These are phyloP conservation scores for Umimayanthus chanpuru DNA, from an alignment of 92 coral and sea anemone genomes.

Conservation along the genomic window DNA sequence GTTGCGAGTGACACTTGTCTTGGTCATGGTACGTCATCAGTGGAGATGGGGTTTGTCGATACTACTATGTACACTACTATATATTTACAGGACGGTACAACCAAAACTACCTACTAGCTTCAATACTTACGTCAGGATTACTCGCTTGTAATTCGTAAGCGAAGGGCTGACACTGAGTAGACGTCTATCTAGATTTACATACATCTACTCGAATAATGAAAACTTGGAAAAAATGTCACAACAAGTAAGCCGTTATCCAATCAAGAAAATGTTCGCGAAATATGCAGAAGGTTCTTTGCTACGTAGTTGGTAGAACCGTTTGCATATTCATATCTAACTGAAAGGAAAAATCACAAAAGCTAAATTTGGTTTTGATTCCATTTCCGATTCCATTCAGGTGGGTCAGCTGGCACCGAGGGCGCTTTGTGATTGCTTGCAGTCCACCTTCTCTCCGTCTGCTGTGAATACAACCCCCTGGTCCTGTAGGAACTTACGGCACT, in stretches of 20 bases:
- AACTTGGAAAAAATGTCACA: background rate
- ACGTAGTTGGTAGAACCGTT: background rate
- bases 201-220: background rate
- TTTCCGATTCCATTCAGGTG: background rate
- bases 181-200: background rate
- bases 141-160: constrained; percentile 39
- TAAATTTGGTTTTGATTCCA: background rate
- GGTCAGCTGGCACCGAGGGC: constrained; percentile 67
- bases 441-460: constrained; percentile 88
- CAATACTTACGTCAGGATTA: constrained; percentile 52
- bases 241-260: background rate
- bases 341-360: constrained; percentile 8
- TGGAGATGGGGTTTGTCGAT: constrained; percentile 26
- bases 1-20: background rate
- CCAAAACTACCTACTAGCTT: constrained; percentile 12
- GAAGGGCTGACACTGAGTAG: background rate
- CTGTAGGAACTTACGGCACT: constrained; percentile 90
- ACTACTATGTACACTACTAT: constrained; percentile 1
- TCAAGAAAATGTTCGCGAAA: constrained; percentile 13
- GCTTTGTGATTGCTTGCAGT: constrained; percentile 92
- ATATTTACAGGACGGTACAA: constrained; percentile 14
- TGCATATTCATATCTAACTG: constrained; percentile 17
- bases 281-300: constrained; percentile 39
- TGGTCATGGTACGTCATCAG: constrained; percentile 22
- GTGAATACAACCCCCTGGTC: constrained; percentile 86